A percentile compares a stretch with the other conserved stretches of the same genome.
Conservation (phyloP, 2,113 vertebrate species). For the Solea solea region DNA sequence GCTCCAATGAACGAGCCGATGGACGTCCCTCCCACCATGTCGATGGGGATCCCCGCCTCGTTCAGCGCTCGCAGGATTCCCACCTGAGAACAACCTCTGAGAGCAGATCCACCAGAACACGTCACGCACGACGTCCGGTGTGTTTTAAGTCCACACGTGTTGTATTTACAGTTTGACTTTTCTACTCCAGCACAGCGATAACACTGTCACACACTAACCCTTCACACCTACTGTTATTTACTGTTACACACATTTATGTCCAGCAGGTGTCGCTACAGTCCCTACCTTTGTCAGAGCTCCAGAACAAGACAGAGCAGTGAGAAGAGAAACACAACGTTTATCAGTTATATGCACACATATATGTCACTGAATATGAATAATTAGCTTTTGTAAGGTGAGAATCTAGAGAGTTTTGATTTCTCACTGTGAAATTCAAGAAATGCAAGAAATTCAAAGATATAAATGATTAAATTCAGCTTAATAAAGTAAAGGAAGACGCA, state of each 20-base stretch:
- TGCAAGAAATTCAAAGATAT: too few relatives aligned
- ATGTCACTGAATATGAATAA: too few relatives aligned
- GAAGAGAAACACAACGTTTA: conserved; percentile 14
- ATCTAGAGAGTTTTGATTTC: too few relatives aligned
- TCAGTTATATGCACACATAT: too few relatives aligned
- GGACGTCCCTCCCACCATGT: conserved; percentile 93
- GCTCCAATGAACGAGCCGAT: conserved; percentile 93
- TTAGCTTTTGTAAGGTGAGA: too few relatives aligned
- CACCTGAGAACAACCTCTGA: conserved; percentile 92
- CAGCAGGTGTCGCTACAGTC: not conserved
- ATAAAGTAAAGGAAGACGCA: too few relatives aligned
- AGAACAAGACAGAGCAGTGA: conserved; percentile 50
- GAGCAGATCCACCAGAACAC: conserved; percentile 1
- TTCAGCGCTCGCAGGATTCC: conserved; percentile 88
- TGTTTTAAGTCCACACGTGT: not conserved
- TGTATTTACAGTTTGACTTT: not conserved
- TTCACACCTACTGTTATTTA: too few relatives aligned
- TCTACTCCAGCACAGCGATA: not conserved
- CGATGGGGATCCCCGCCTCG: conserved; percentile 89
- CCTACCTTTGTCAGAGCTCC: conserved; percentile 67
- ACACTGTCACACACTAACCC: too few relatives aligned
- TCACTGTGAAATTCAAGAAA: too few relatives aligned
- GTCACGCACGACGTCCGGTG: not conserved
- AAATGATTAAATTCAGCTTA: too few relatives aligned
- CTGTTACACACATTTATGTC: too few relatives aligned